Evolutionary conservation across 2,888 invertebrate genomes (phyloP), one percentile per base, ranked within the genome.

Genomic region (Panzeria rudis): DNA sequence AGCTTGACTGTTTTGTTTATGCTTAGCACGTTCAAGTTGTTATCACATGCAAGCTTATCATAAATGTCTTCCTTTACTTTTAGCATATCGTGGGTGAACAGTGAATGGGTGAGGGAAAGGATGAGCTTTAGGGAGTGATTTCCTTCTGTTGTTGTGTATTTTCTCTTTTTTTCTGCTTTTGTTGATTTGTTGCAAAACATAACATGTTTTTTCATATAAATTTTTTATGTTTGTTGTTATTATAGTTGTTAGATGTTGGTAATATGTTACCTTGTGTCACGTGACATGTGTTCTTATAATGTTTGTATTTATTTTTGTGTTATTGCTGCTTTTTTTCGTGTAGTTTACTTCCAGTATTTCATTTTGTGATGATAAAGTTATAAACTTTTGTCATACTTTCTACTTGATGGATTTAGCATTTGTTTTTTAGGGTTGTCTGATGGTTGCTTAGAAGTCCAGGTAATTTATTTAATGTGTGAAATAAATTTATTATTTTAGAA

Each of bases 1-100:
- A 32, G 41, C 29, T 56, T 59, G 23, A 3, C 25, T 79, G 13
- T 73, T 62, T 78, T 78, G 54, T 82, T 82, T 79, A 87, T 87
- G 84, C 87, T 69, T 52, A 82, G 83, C 87, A 86, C 87, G 86
- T 87, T 71, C 76, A 75, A 50, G 78, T 83, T 87, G 86, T 87
- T 87, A 87, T 87, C 86, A 87, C 80, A 76, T 77, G 85, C 82
- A 82, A 78, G 87, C 86, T 87, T 86, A 87, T 87, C 87, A 84
- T 85, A 83, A 86, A 84, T 84, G 86, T 83, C 84, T 83, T 80
- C 17, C 41, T 81, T 79, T 44, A 54, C 11, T 41, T 68, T 59
- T 38, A 38, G 3, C 56, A 47, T n/a, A 9, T 38, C 13, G 11
- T 9, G 38, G 11, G 38, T 38, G 38, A 9, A 15, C 2, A 8